Evolutionary conservation across 2,797 vertebrate genomes (phyloP), one percentile per base, ranked within the genome.

Genomic region (Syngnathus rostellatus): DNA sequence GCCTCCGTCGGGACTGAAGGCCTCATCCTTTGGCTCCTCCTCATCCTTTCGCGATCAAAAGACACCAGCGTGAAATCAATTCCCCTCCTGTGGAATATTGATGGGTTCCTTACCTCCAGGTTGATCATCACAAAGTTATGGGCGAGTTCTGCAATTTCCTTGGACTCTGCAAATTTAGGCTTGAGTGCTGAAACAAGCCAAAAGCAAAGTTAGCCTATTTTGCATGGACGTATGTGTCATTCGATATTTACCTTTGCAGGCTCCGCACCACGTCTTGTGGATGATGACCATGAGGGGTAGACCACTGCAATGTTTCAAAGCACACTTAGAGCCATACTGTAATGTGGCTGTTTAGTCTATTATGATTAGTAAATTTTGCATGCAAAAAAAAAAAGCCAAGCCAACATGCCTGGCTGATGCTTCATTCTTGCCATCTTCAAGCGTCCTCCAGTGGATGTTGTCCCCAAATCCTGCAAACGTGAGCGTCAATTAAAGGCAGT

Each of bases 121-220:
- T 99, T 99, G 72, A 99, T 90, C 97, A 99, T 99, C 64, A 99
- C 83, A 83, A 99, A 99, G 92, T 97, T 98, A 90, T 99, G 97
- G 5, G 96, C 92, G 68, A 99, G 90, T 79, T 99, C 97, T 64
- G 95, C 94, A 82, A 99, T 98, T 84, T 99, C 96, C 88, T 94
- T 95, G 70, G 97, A 99, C 70, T 95, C 94, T 2, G 96, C 92
- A 84, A 99, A 98, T 85, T 97, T 98, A 62, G 96, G 97, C 86
- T 99, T 99, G 85, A 99, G 89, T 48, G 95, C 96, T 99, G 79
- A 38, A 66, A 71, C 65, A 23, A 8, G 6, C 14, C 51, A 37
- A 43, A 48, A 54, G n/a, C 23, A 51, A 40, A 51, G 60, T 62
- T 21, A 62, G 14, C 11, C 31, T 17, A 12, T 37, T 8, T 21